Percentiles rank a stretch among this genome's conserved stretches.
These are phyloP conservation scores for Mormyrops attenuatus DNA, from an alignment of 2,797 vertebrate genomes.

Conservation along the genomic window DNA sequence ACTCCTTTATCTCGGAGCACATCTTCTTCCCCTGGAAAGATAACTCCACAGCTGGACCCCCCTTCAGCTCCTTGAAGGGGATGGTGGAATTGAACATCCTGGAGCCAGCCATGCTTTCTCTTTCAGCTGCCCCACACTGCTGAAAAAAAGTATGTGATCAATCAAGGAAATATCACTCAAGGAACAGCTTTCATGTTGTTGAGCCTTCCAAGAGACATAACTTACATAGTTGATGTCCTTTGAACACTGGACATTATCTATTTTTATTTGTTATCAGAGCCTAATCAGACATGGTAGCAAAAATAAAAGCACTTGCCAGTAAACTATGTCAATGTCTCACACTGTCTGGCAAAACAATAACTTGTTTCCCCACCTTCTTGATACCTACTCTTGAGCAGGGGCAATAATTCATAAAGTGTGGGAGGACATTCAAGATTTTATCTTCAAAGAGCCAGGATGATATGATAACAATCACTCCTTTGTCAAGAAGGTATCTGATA, in stretches of 20 bases:
- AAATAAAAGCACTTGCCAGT: background rate
- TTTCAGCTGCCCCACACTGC: background rate
- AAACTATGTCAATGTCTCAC: background rate
- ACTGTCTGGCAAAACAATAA: slow-evolving; percentile 4
- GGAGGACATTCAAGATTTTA: background rate
- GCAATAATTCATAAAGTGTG: background rate
- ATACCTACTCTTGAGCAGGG: background rate
- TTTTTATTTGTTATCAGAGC: background rate
- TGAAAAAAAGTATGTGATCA: background rate
- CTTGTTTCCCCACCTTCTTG: background rate
- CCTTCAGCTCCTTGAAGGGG: slow-evolving; percentile 41
- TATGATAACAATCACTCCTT: background rate
- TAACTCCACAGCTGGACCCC: slow-evolving; percentile 30
- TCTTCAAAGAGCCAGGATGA: background rate
- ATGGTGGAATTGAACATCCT: slow-evolving; percentile 49
- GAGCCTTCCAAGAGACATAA: background rate
- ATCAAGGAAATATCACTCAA: background rate
- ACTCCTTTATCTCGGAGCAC: slow-evolving; percentile 30
- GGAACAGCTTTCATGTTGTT: background rate
- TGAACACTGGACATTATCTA: background rate
- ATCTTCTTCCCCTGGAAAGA: slow-evolving; percentile 37
- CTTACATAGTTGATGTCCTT: background rate
- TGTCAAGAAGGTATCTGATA: background rate
- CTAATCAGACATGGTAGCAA: background rate
- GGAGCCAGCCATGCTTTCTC: slow-evolving; percentile 52